These are phyloP conservation scores for Micromesistius poutassou DNA, from an alignment of 2,797 vertebrate species.

Conservation along the genomic window DNA sequence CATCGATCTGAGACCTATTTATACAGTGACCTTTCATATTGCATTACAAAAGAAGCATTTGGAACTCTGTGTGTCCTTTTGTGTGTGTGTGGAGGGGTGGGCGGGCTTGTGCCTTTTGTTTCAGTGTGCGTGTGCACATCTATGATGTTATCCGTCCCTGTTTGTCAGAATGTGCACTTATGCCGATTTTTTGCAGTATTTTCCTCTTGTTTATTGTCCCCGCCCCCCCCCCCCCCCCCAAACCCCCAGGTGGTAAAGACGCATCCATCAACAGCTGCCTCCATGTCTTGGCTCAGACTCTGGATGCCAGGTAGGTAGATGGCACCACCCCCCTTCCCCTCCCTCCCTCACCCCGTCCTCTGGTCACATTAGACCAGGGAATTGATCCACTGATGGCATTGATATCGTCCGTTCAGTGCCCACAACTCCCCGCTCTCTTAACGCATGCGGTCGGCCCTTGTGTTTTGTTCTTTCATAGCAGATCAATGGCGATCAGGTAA, in stretches of 20 bases:
- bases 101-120: background rate
- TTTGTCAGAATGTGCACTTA: background rate
- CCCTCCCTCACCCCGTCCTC: constrained; percentile 32
- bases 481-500: too few relatives aligned
- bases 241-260: constrained; percentile 80
- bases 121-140: background rate
- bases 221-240: background rate
- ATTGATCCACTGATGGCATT: constrained; percentile 41
- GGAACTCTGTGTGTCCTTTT: background rate
- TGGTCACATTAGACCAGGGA: constrained; percentile 46
- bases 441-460: too few relatives aligned
- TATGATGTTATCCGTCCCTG: background rate
- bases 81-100: background rate
- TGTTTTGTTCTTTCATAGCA: too few relatives aligned
- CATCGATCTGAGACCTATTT: background rate
- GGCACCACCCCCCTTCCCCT: constrained; percentile 40
- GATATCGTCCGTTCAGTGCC: too few relatives aligned
- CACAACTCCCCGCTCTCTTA: too few relatives aligned
- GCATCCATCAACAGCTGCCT: constrained; percentile 86
- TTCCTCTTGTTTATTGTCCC: too few relatives aligned
- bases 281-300: constrained; percentile 84
- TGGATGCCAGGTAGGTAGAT: constrained; percentile 87
- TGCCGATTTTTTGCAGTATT: too few relatives aligned
- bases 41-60: background rate
- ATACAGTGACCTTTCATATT: background rate